Base-by-base conservation (phyloP, 2,113 vertebrate genomes). In the Atherinomorus stipes region DNA sequence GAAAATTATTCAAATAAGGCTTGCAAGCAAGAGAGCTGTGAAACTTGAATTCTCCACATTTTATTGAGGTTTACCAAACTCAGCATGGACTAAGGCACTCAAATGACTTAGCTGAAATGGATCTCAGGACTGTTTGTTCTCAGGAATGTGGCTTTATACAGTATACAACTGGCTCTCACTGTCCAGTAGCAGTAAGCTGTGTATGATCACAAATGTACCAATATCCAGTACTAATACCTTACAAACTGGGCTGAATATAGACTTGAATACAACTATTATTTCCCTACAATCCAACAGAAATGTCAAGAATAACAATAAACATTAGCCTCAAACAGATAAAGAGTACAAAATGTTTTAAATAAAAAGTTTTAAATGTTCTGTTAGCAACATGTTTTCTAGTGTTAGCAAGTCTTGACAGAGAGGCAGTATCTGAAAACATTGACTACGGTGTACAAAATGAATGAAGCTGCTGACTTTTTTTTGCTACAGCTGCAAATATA, bases 361-460 rank as follows among this genome's bases (percentile, higher is more conserved):
- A 92, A 92, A 93, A 93, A 92, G 92, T 93, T 93, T 93, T 91
- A 93, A 92, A 91, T 87, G 88, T 87, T 93, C 88, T 92, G 93
- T 92, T 88, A 90, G 84, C 85, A 85, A 90, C 86, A 90, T 84
- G 74, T 73, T 74, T 67, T 72, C 15, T 40, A 83, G 71, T 89
- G 89, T 93, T 93, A 92, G 86, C 78, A 74, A 83, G 86, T 85
- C 70, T 63, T 84, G 69, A 87, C 63, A 65, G 57, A 77, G 71
- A 88, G 31, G 79, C 72, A 71, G 71, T 50, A 19, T 65, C 68
- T 80, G 76, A 47, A 74, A 78, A 71, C 52, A 38, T 85, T 69
- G 23, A 61, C 79, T 74, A 80, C 7, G 47, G 34, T 62, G 71
- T 79, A 86, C 57, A 69, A 70, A 73, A 74, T 83, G 19, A 79